phyloP scores from a whole-genome alignment of 2,888 invertebrate genomes.

The Oscheius sp. region DNA sequence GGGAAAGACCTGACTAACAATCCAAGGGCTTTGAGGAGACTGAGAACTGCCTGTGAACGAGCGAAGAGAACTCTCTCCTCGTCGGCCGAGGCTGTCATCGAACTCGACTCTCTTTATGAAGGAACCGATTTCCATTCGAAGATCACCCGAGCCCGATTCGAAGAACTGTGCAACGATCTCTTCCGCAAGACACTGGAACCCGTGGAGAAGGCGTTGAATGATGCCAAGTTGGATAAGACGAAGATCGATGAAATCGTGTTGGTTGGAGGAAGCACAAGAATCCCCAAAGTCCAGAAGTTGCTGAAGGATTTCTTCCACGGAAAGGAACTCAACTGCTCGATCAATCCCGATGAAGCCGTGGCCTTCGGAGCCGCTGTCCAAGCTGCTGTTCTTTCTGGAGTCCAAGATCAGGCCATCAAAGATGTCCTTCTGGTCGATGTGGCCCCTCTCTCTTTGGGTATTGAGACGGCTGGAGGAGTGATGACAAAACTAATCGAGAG shows the following conservation, averaged over 20 bases:
- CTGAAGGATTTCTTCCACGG: conserved; percentile 86
- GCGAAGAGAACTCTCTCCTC: conserved; percentile 77
- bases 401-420: conserved; percentile 44
- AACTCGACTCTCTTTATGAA: conserved; percentile 93
- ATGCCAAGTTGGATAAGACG: conserved; percentile 93
- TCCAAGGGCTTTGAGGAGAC: conserved; percentile 86
- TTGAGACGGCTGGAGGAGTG: conserved; percentile 89
- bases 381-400: conserved; percentile 50
- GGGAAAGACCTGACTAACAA: conserved; percentile 85
- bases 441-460: conserved; percentile 87
- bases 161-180: conserved; percentile 92
- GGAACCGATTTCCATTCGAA: conserved; percentile 95
- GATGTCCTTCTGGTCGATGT: conserved; percentile 82
- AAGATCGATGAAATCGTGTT: conserved; percentile 74
- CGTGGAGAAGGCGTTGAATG: conserved; percentile 92
- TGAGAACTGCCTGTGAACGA: conserved; percentile 86
- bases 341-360: conserved; percentile 96
- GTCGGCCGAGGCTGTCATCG: conserved; percentile 76
- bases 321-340: conserved; percentile 89
- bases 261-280: conserved; percentile 91
- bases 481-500: conserved; percentile 91
- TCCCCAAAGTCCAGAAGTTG: conserved; percentile 95
- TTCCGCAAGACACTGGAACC: conserved; percentile 96
- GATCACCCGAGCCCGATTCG: conserved; percentile 93
- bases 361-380: conserved; percentile 82